phyloP scores from a whole-genome alignment of 2,888 invertebrate species.

The Schizaphis graminum region DNA sequence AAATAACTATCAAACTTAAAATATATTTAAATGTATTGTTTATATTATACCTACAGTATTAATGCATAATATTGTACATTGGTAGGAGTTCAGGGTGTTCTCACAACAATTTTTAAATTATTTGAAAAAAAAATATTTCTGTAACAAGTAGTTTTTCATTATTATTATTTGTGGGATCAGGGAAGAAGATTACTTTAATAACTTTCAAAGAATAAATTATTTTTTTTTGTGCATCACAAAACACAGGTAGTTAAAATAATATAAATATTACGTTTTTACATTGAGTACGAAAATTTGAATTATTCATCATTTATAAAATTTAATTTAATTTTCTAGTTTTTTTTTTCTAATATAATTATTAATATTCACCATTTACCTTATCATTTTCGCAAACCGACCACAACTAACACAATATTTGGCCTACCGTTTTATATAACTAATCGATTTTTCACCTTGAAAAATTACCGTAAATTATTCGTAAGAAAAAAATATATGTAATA shows the following conservation, averaged over 20 bases:
- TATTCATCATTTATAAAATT: constrained; percentile 5
- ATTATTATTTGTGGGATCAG: not conserved
- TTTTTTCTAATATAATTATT: constrained; percentile 5
- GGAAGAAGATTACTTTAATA: not conserved
- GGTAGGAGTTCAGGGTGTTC: not conserved
- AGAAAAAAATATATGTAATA: not conserved
- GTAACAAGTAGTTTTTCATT: not conserved
- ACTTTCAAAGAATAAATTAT: not conserved
- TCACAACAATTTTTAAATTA: not conserved
- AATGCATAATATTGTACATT: not conserved
- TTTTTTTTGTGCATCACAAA: not conserved
- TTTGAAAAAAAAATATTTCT: not conserved
- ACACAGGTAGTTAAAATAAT: not conserved
- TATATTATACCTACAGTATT: not conserved
- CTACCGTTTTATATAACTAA: not conserved
- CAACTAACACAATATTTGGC: not conserved
- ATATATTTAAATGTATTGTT: not conserved
- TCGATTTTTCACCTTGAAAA: constrained; percentile 9
- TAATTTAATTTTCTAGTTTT: constrained; percentile 4
- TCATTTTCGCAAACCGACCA: not conserved
- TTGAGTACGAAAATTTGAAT: not conserved
- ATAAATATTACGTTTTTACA: not conserved
- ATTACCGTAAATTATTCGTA: not conserved
- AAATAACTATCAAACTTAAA: not conserved
- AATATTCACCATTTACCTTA: not conserved